Base-by-base conservation (phyloP, 2,113 vertebrate genomes). In the Rhizomys pruinosus region DNA sequence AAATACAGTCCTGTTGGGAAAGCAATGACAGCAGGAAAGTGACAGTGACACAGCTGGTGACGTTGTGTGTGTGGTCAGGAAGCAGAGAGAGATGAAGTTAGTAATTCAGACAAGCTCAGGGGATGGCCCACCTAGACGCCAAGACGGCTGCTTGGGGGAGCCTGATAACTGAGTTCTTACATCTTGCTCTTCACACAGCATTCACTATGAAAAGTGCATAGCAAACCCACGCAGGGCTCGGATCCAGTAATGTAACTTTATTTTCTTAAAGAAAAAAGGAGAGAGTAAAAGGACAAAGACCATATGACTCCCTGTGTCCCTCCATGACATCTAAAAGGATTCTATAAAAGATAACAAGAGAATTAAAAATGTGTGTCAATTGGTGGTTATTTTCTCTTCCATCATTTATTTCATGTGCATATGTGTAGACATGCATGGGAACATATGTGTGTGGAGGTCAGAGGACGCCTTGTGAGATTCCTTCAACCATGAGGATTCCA, bases 151-250 rank as follows among this genome's bases (percentile, higher is more conserved):
- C 34, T 59, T 17, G 2, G 7, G 44, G 17, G 0, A 87, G 20
- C 52, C n/a, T 3, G 0, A 20, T 29, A 10, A 39, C 1, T 9
- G 5, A 19, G 42, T 2, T n/a, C 69, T 71, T 16, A 7, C 6
- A 1, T 39, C n/a, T 11, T 47, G 12, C 57, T 73, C 32, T 74
- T 68, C 69, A 27, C 47, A 72, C 2, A 25, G 29, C 42, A 29
- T 23, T 7, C 73, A 17, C 4, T 29, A 3, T 76, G 57, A 8
- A 37, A 1, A 74, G 47, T 2, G 34, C 34, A 27, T 3, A 10
- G 0, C 47, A 27, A 73, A 57, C 10, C 34, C 23, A 32, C 11
- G 16, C 47, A n/a, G 12, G 16, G 74, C 52, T 16, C 39, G 57
- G 32, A n/a, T 44, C 88, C 32, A 29, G 68, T 8, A 55, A 55